Conservation (phyloP, 2,113 vertebrate species). For the Eurypyga helias region DNA sequence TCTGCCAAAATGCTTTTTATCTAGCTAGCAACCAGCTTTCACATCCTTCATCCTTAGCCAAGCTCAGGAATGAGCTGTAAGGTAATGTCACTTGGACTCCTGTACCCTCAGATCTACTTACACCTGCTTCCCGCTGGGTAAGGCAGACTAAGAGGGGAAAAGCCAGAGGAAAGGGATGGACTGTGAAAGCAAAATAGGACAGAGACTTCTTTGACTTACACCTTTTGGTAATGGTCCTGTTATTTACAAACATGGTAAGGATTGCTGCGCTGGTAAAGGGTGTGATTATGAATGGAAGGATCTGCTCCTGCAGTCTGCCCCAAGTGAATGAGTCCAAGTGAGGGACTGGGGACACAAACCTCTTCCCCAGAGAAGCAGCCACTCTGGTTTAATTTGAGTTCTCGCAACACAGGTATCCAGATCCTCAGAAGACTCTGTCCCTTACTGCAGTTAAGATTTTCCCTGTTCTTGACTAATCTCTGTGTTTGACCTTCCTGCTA, state of each 20-base stretch:
- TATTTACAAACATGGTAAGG: background rate
- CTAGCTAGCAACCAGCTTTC: background rate
- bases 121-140: rapidly evolving
- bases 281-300: background rate
- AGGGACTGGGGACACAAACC: background rate
- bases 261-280: background rate
- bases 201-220: background rate
- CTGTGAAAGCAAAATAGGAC: background rate
- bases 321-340: background rate
- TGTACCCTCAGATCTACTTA: background rate
- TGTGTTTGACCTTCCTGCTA: background rate
- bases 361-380: background rate
- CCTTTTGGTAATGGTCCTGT: background rate
- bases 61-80: background rate
- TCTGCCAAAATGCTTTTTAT: background rate
- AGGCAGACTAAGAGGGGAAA: background rate
- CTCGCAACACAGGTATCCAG: background rate
- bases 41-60: background rate
- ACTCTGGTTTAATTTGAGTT: background rate
- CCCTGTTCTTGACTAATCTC: background rate
- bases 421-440: background rate
- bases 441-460: background rate
- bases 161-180: background rate
- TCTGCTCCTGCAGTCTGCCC: background rate
- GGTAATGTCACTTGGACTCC: background rate